These are phyloP conservation scores for Colius striatus DNA, from an alignment of 2,113 vertebrate genomes.

Conservation along the genomic window DNA sequence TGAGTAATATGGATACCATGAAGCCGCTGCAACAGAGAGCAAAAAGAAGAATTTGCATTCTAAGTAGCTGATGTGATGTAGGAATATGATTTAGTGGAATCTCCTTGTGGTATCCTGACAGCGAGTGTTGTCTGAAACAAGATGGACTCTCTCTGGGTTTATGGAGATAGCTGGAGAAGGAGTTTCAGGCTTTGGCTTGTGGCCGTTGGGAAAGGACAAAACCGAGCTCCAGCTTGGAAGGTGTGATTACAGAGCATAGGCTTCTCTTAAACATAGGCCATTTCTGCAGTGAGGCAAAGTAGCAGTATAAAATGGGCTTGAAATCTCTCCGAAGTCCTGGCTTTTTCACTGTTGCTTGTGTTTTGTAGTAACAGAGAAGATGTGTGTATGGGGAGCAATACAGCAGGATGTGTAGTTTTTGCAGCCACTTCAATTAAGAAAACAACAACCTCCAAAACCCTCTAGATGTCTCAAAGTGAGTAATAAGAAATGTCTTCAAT, in stretches of 20 bases:
- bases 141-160: not conserved
- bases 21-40: not conserved
- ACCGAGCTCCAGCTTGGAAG: not conserved
- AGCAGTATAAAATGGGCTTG: not conserved
- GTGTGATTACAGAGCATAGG: not conserved
- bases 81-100: not conserved
- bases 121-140: not conserved
- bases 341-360: not conserved
- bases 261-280: not conserved
- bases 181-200: not conserved
- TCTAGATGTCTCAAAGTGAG: not conserved
- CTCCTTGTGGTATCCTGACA: not conserved
- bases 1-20: not conserved
- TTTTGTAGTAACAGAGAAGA: too few relatives aligned
- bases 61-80: not conserved
- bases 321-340: not conserved
- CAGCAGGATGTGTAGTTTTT: not conserved
- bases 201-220: not conserved
- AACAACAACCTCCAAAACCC: not conserved
- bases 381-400: not conserved
- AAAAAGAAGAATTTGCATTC: not conserved
- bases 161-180: not conserved
- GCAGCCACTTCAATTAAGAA: not conserved
- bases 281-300: not conserved
- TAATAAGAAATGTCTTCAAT: not conserved